These are phyloP conservation scores for Osmerus eperlanus DNA, from an alignment of 2,113 vertebrate species.

Conservation along the genomic window DNA sequence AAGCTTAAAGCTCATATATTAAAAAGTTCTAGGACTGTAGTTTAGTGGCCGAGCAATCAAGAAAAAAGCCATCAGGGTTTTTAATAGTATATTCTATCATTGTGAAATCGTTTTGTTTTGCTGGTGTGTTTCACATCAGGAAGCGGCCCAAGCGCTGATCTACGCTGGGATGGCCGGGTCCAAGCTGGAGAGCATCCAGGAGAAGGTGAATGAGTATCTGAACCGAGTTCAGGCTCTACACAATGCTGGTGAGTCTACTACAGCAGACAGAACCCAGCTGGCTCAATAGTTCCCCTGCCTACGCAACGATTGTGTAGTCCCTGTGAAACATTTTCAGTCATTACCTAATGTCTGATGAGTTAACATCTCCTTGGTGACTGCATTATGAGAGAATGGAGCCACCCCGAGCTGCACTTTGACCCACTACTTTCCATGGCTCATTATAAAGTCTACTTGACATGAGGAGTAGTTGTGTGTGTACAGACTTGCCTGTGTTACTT, in stretches of 20 bases:
- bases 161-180: conserved; percentile 97
- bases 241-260: conserved; percentile 76
- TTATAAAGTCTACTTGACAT: conserved; percentile 2
- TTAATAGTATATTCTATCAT: background rate
- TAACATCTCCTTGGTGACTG: too few relatives aligned
- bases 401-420: conserved; percentile 26
- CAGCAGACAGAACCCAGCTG: background rate
- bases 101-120: background rate
- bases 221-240: conserved; percentile 92
- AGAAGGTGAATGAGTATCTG: conserved; percentile 93
- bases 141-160: conserved; percentile 95
- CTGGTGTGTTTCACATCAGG: conserved; percentile 43
- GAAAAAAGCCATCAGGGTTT: too few relatives aligned
- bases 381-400: too few relatives aligned
- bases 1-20: too few relatives aligned
- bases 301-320: too few relatives aligned
- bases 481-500: conserved; percentile 26
- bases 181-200: conserved; percentile 91
- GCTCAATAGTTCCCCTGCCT: too few relatives aligned
- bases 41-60: too few relatives aligned
- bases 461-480: background rate
- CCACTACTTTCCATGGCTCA: conserved; percentile 42
- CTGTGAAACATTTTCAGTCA: too few relatives aligned
- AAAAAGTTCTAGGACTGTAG: too few relatives aligned
- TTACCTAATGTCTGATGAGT: too few relatives aligned